phyloP scores from a whole-genome alignment of 2,113 vertebrate genomes.

The Smithornis capensis region DNA sequence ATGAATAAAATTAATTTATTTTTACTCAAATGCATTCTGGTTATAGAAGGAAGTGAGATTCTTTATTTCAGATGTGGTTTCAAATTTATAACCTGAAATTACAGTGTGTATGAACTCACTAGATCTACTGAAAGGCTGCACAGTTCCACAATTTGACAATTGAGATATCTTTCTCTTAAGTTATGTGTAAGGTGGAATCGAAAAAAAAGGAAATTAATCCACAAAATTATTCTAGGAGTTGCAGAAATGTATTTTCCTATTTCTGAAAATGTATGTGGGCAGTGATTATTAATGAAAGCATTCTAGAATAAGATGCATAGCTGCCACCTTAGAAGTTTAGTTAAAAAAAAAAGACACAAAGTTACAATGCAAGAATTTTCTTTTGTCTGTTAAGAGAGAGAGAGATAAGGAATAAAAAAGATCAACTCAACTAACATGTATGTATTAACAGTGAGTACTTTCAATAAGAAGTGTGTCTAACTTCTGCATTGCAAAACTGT shows the following conservation, averaged over 20 bases:
- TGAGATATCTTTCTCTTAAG: neutral
- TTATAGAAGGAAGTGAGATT: neutral
- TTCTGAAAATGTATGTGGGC: neutral
- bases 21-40: neutral
- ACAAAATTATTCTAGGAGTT: slow-evolving; percentile 1
- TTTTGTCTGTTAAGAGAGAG: neutral
- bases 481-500: slow-evolving; percentile 13
- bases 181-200: neutral
- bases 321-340: neutral
- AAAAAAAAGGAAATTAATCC: neutral
- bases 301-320: neutral
- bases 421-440: neutral
- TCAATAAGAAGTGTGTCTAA: neutral
- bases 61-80: slow-evolving; percentile 47
- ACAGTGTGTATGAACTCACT: neutral
- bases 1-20: neutral
- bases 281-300: slow-evolving; percentile 36
- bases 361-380: slow-evolving; percentile 24
- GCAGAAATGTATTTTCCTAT: slow-evolving; percentile 4
- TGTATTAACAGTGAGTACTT: neutral
- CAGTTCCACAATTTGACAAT: neutral
- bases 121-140: slow-evolving; percentile 32
- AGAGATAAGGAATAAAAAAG: slow-evolving; percentile 28
- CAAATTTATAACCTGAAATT: slow-evolving; percentile 22
- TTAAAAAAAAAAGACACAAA: neutral